Evolutionary conservation across 1,140 invertebrate species (phyloP).

Genomic region (Drosophila guanche): DNA sequence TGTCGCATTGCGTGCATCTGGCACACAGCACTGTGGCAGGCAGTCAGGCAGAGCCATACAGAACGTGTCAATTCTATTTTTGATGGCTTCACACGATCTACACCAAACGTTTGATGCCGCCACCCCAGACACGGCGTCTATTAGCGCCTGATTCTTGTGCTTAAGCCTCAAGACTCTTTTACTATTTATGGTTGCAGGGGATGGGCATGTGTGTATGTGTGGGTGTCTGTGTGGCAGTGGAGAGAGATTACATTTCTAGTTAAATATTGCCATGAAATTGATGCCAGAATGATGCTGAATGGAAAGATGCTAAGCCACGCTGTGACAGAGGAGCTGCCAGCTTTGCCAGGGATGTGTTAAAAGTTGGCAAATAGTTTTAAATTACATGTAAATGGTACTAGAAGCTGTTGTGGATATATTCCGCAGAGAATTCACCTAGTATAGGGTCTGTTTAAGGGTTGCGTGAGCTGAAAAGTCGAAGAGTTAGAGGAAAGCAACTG

Average conservation of each 20-base stretch:
- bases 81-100: conserved; percentile 54
- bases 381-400: neutral
- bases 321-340: neutral
- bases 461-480: no score
- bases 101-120: conserved; percentile 15
- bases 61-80: conserved; percentile 70
- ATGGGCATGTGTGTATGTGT: neutral
- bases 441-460: no score
- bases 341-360: neutral
- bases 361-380: neutral
- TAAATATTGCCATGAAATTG: conserved; percentile 11
- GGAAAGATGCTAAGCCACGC: no score
- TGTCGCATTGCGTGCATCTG: conserved; percentile 38
- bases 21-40: conserved; percentile 4
- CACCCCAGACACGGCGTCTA: conserved; percentile 19
- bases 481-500: neutral
- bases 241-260: neutral
- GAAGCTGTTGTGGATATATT: no score
- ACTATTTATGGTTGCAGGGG: conserved; percentile 7
- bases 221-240: no score
- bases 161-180: conserved; percentile 1
- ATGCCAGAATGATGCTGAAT: neutral
- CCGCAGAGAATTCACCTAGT: no score
- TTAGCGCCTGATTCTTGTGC: conserved; percentile 19
- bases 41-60: neutral